These are phyloP conservation scores for Champsocephalus esox DNA, from an alignment of 2,797 vertebrate genomes.

Conservation along the genomic window DNA sequence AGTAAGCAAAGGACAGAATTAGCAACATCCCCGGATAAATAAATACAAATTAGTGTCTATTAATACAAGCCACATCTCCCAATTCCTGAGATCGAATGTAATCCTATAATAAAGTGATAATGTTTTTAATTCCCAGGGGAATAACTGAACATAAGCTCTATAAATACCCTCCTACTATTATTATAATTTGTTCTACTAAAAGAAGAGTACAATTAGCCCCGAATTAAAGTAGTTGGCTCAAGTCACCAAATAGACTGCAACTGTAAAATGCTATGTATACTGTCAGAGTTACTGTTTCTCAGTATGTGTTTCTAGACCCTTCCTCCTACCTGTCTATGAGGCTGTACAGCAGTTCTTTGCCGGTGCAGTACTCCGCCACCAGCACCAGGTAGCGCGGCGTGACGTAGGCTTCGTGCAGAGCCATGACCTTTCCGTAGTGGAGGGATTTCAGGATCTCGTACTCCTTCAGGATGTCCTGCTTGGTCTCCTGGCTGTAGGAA, in stretches of 20 bases:
- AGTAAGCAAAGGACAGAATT: no score
- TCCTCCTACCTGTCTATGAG: conserved; percentile 86
- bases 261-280: no score
- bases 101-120: no score
- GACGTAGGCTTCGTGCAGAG: conserved; percentile 95
- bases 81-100: no score
- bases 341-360: conserved; percentile 93
- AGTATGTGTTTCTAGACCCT: neutral
- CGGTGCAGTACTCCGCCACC: conserved; percentile 92
- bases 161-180: no score
- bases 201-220: neutral
- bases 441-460: conserved; percentile 94
- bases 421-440: conserved; percentile 91
- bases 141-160: neutral
- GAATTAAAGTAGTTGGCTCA: neutral
- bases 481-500: conserved; percentile 89
- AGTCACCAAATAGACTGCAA: neutral
- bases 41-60: no score
- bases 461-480: conserved; percentile 89
- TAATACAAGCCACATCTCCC: no score
- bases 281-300: no score
- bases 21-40: no score
- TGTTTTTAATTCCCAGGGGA: neutral
- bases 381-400: conserved; percentile 96
- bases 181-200: no score